A percentile compares a stretch with the other conserved stretches of the same genome.
phyloP scores from a whole-genome alignment of 2,888 invertebrate species.

The Megaustenia siamemsis region DNA sequence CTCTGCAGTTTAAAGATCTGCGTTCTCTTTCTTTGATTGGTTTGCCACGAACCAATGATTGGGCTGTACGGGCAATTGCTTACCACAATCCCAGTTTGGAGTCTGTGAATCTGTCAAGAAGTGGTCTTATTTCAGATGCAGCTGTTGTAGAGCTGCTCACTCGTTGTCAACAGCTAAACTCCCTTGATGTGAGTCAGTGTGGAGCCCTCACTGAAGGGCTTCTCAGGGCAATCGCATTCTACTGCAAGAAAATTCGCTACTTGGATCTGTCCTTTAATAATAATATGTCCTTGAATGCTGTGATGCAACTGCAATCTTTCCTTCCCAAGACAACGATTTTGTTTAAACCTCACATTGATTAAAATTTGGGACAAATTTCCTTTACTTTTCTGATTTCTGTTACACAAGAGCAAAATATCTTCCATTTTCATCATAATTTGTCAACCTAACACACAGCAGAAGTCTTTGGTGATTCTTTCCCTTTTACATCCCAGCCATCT shows the following conservation, averaged over 20 bases:
- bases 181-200: conserved; percentile 84
- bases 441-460: too few relatives aligned
- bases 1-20: conserved; percentile 86
- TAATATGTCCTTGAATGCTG: conserved; percentile 71
- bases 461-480: too few relatives aligned
- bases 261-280: conserved; percentile 82
- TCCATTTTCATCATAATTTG: too few relatives aligned
- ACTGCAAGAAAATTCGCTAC: conserved; percentile 83
- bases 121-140: conserved; percentile 86
- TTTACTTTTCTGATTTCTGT: background rate
- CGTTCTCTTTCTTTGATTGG: conserved; percentile 84
- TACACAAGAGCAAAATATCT: too few relatives aligned
- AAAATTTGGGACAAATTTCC: background rate
- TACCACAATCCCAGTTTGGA: conserved; percentile 87
- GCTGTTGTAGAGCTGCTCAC: conserved; percentile 81
- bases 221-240: conserved; percentile 81
- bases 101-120: conserved; percentile 80
- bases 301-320: conserved; percentile 68
- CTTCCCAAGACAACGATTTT: conserved; percentile 60
- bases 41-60: conserved; percentile 86
- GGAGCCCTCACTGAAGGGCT: conserved; percentile 84
- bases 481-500: too few relatives aligned
- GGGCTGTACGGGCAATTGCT: conserved; percentile 85
- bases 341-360: conserved; percentile 50
- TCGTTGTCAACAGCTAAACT: conserved; percentile 82